Percentiles rank a stretch among this genome's conserved stretches.
phyloP scores from a whole-genome alignment of 2,888 invertebrate species.

The Protodeltote pygarga region DNA sequence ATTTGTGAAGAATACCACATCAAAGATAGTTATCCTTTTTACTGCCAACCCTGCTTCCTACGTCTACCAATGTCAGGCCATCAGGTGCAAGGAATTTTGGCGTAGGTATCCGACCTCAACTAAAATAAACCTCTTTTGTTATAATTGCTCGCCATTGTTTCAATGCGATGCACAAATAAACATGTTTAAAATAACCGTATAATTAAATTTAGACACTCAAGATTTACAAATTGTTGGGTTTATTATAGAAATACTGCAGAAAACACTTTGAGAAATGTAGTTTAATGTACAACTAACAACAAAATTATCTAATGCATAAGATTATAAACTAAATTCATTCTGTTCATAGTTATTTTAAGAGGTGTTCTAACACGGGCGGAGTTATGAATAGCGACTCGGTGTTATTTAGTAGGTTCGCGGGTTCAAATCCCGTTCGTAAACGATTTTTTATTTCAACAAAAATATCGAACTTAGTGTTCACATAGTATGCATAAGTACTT shows the following conservation, averaged over 20 bases:
- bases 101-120: slow-evolving; percentile 73
- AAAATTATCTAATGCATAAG: slow-evolving; percentile 9
- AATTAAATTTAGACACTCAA: slow-evolving; percentile 37
- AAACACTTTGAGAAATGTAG: slow-evolving; percentile 20
- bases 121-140: slow-evolving; percentile 69
- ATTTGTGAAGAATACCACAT: neutral
- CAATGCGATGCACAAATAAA: slow-evolving; percentile 59
- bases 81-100: slow-evolving; percentile 63
- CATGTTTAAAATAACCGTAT: slow-evolving; percentile 58
- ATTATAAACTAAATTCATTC: too few species aligned
- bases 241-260: slow-evolving; percentile 32
- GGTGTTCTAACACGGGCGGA: too few species aligned
- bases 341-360: too few species aligned
- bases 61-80: slow-evolving; percentile 44
- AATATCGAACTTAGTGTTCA: too few species aligned
- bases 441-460: too few species aligned
- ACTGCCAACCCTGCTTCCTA: slow-evolving; percentile 15
- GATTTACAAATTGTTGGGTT: slow-evolving; percentile 37
- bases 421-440: too few species aligned
- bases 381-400: too few species aligned
- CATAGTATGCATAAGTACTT: too few species aligned
- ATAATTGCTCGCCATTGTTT: slow-evolving; percentile 67
- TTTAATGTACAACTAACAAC: slow-evolving; percentile 19
- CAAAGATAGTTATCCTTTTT: neutral
- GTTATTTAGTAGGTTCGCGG: too few species aligned